Conservation (phyloP, 2,113 vertebrate genomes). For the Pterocles gutturalis region DNA sequence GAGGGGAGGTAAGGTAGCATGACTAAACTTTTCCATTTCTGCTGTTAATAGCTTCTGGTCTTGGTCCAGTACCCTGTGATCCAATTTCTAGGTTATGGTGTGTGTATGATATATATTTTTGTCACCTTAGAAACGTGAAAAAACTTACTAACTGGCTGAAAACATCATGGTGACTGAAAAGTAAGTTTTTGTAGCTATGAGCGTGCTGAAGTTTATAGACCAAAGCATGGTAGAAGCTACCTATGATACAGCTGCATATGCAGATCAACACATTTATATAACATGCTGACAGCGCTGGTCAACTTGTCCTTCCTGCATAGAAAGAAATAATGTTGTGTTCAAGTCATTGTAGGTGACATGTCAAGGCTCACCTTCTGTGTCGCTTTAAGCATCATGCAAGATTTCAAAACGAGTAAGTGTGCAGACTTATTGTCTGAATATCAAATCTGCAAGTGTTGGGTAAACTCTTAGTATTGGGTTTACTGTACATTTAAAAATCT, state of each 20-base stretch:
- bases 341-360: not conserved
- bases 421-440: not conserved
- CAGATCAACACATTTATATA: not conserved
- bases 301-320: not conserved
- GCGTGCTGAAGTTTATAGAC: constrained; percentile 11
- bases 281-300: not conserved
- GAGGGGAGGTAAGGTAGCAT: not conserved
- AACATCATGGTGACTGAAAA: constrained; percentile 7
- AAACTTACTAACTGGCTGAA: not conserved
- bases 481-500: not conserved
- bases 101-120: constrained; percentile 51
- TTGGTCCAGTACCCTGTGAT: constrained; percentile 29
- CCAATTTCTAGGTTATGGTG: constrained; percentile 25
- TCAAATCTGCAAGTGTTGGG: not conserved
- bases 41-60: constrained; percentile 41
- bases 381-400: not conserved
- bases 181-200: not conserved
- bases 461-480: not conserved
- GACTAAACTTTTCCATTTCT: constrained; percentile 41
- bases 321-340: not conserved
- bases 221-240: not conserved
- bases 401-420: not conserved
- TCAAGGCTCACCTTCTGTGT: not conserved
- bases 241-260: not conserved
- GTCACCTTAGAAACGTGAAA: constrained; percentile 11